Base-by-base conservation (phyloP, 2,113 vertebrate species). In the Canis aureus region DNA sequence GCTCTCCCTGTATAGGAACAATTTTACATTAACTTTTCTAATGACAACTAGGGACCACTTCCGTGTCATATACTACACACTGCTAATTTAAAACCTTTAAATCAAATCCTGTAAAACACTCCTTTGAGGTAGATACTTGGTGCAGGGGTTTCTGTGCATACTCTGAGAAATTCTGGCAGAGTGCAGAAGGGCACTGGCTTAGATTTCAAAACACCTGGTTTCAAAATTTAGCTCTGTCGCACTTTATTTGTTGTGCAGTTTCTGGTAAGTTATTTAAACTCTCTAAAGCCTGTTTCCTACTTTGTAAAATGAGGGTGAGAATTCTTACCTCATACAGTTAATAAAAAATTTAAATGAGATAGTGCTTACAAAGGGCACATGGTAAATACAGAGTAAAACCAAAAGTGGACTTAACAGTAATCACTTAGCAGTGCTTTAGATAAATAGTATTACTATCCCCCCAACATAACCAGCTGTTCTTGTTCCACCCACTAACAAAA, bases 11-110 rank as follows among this genome's bases (percentile, higher is more conserved):
- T 5, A 3, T 17, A 51, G 51, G 9, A n/a, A 15, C 23, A 8
- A 49, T 11, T 76, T 82, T 29, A 10, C 7, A 66, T 0, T 13
- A 43, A 29, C 32, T 29, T 57, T 19, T n/a, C 5, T 55, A 29
- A 38, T 17, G 59, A 76, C 23, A 23, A 16, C 60, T 22, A 4
- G 0, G 19, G 25, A 11, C 17, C 25, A 55, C 35, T 19, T 22
- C 12, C 0, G 7, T 38, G 15, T n/a, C 19, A 60, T 13, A 3
- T 7, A 16, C 66, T 51, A 8, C n/a, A 15, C 3, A 15, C 0
- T 11, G 38, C 43, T 17, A 19, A 57, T 3, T 92, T 23, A 71
- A 85, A 59, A 16, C 51, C 38, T 89, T 49, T 27, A 11, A 1
- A 22, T 55, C 55, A 82, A 51, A 94, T 76, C 66, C 85, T 92